phyloP scores from a whole-genome alignment of 2,113 vertebrate species.

The Vidua macroura region DNA sequence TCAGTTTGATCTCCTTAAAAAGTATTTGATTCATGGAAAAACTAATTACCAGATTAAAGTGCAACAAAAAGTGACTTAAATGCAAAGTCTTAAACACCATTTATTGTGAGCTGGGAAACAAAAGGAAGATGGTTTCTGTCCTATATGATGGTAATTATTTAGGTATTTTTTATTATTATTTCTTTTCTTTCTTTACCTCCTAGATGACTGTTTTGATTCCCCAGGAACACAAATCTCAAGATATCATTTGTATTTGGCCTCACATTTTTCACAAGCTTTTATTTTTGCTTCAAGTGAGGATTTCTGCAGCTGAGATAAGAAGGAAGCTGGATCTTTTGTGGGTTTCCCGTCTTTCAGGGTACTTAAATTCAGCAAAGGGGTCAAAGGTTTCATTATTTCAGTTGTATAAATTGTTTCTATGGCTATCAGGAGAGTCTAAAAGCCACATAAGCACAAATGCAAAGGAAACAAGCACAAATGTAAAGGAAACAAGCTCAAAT shows the following conservation, averaged over 20 bases:
- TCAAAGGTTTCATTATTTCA: not conserved
- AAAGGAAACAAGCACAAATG: not conserved
- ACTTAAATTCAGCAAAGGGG: not conserved
- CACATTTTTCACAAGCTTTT: not conserved
- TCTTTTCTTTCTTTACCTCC: not conserved
- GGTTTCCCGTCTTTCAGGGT: not conserved
- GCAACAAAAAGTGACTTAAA: constrained; percentile 12
- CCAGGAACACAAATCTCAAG: not conserved
- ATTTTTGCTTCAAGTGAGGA: not conserved
- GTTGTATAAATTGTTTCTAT: not conserved
- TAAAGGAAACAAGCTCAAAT: not conserved
- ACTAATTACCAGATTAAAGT: constrained; percentile 65
- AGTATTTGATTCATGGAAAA: constrained; percentile 63
- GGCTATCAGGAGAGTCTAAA: not conserved
- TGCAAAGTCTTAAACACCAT: not conserved
- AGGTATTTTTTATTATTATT: not conserved
- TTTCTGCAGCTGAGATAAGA: not conserved
- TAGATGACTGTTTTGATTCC: not conserved
- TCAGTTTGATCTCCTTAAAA: constrained; percentile 58
- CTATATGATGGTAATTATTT: not conserved
- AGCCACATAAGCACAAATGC: not conserved
- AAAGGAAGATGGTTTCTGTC: not conserved
- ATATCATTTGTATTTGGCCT: not conserved
- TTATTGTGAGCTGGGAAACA: not conserved
- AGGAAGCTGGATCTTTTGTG: not conserved